Conservation (phyloP, 2,888 invertebrate species). For the Apodemia mormo region DNA sequence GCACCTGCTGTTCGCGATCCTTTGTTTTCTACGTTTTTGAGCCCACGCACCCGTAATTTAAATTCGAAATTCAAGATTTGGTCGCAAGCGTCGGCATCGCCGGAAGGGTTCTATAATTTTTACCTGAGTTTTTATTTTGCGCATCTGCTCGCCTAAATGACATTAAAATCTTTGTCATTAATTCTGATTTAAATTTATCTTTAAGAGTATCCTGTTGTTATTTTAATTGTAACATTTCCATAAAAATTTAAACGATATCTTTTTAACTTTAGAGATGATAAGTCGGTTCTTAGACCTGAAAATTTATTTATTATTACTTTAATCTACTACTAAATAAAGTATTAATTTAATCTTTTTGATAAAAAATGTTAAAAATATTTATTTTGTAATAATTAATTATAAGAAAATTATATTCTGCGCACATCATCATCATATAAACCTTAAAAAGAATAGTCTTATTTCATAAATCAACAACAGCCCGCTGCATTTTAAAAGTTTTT, state of each 20-base stretch:
- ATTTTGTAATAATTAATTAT: too few species aligned
- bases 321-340: too few species aligned
- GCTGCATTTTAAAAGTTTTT: too few species aligned
- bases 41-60: constrained; percentile 71
- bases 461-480: too few species aligned
- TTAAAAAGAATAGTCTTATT: too few species aligned
- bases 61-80: constrained; percentile 73
- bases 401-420: too few species aligned
- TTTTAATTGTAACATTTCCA: constrained; percentile 47
- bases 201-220: constrained; percentile 45
- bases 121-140: constrained; percentile 77
- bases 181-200: constrained; percentile 51
- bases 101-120: constrained; percentile 75
- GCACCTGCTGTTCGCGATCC: constrained; percentile 78
- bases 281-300: too few species aligned
- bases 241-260: constrained; percentile 20
- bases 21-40: constrained; percentile 72
- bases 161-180: constrained; percentile 65
- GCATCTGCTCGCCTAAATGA: constrained; percentile 73
- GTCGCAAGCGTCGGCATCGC: constrained; percentile 76
- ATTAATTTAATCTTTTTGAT: too few species aligned
- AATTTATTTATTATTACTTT: too few species aligned
- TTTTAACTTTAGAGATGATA: background rate
- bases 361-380: too few species aligned
- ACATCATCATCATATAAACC: too few species aligned